Base-by-base conservation (phyloP, 2,888 invertebrate genomes). In the Crematogaster levior region DNA sequence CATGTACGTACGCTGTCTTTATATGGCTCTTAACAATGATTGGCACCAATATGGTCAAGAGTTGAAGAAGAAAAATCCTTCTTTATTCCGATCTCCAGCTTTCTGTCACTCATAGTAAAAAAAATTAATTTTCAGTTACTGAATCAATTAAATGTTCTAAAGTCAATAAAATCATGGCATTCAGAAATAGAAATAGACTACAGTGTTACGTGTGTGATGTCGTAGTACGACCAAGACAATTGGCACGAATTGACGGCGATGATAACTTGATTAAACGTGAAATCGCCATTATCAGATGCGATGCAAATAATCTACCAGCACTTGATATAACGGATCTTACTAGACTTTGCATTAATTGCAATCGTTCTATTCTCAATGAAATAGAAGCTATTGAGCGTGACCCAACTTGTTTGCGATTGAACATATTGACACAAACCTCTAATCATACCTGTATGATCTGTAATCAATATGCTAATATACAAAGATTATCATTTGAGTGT, bases 301-400 rank as follows among this genome's bases (percentile, higher is more conserved):
- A 27, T 58, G 56, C 56, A 58, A 58, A 58, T 58, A 58, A 58
- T 58, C 56, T 0, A 58, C 4, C 15, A 58, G 15, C 56, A 58
- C 56, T 58, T 58, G 56, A 58, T 58, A 56, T 56, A 58, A 58
- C 56, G 30, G 56, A 58, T 58, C 30, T 12, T 58, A 58, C 30
- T 58, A 58, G 56, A 58, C 56, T 58, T 58, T 58, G 56, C 15
- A 5, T 15, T 30, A 58, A 58, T 58, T 58, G 30, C 56, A 58
- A 58, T 58, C 56, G 30, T 58, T 58, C 30, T 58, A 30, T 30
- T 58, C 27, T 58, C 30, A 58, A 58, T 58, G 56, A 58, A 58
- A 58, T 58, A 3, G 27, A 56, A 58, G 56, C 56, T 30, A 58
- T 58, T 58, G 56, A 58, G 56, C 30, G 56, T 58, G 56, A 58